Conservation (phyloP, 2,888 invertebrate species). For the Arrhopalites spinosus region DNA sequence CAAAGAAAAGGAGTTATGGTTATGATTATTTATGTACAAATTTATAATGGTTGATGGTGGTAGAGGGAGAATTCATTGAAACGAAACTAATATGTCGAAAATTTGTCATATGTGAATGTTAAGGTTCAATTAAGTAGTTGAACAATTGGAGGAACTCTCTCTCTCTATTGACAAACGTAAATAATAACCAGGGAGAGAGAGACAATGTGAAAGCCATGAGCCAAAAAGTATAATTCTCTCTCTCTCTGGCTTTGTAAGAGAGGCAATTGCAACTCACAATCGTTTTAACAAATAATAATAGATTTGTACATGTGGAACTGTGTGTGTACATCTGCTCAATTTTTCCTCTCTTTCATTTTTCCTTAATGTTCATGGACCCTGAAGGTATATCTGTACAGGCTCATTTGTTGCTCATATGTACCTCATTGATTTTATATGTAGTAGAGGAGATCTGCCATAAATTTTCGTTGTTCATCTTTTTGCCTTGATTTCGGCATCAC, state of each 20-base stretch:
- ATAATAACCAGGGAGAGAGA: no score
- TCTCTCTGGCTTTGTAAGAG: no score
- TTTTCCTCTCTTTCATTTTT: background rate
- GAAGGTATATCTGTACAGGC: conserved; percentile 1
- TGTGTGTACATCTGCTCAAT: conserved; percentile 25
- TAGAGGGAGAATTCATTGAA: conserved; percentile 4
- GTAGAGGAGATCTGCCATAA: background rate
- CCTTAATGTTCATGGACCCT: conserved; percentile 1
- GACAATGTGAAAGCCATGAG: no score
- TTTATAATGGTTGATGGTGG: background rate
- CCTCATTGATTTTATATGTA: background rate
- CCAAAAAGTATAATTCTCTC: no score
- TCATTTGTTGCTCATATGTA: conserved; percentile 8
- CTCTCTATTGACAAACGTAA: background rate
- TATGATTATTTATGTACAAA: background rate
- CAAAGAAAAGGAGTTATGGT: conserved; percentile 5
- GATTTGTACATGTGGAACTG: background rate
- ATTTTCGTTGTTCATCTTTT: conserved; percentile 9
- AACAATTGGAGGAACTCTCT: conserved; percentile 10
- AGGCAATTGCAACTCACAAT: no score
- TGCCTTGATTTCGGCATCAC: background rate
- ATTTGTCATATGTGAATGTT: conserved; percentile 35
- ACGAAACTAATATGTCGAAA: conserved; percentile 30
- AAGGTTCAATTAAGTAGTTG: conserved; percentile 30
- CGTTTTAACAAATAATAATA: no score